These are phyloP conservation scores for Chaetogeoica ovagalla DNA, from an alignment of 2,888 invertebrate species.

Conservation along the genomic window DNA sequence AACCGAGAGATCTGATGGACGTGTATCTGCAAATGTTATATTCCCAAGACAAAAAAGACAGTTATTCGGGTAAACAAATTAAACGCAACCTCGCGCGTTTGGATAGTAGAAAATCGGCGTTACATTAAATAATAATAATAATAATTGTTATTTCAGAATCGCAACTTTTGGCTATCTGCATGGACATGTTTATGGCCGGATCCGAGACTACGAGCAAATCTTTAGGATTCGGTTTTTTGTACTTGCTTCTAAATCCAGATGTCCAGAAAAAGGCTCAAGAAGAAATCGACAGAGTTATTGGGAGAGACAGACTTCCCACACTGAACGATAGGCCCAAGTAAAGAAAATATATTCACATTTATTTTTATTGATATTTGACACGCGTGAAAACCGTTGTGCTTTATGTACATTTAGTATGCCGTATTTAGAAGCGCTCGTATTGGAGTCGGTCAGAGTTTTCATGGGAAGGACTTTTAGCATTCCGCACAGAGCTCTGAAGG, in stretches of 20 bases:
- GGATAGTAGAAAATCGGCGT: background rate
- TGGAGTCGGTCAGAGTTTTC: constrained; percentile 79
- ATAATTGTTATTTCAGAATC: constrained; percentile 62
- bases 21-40: constrained; percentile 73
- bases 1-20: constrained; percentile 80
- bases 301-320: constrained; percentile 69
- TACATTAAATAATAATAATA: background rate
- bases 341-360: constrained; percentile 57
- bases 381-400: background rate
- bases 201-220: constrained; percentile 83
- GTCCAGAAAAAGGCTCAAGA: constrained; percentile 75
- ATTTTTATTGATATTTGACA: background rate
- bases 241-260: constrained; percentile 71
- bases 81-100: background rate
- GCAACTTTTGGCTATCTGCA: constrained; percentile 76
- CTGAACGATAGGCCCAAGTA: constrained; percentile 73
- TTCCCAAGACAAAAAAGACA: constrained; percentile 64
- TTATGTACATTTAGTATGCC: constrained; percentile 68
- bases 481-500: constrained; percentile 75
- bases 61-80: constrained; percentile 60
- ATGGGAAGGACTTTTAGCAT: constrained; percentile 78
- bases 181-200: constrained; percentile 86
- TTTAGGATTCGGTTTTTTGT: constrained; percentile 75
- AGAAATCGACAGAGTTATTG: constrained; percentile 77
- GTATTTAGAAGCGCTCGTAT: constrained; percentile 76